Evolutionary conservation across 2,797 vertebrate genomes (phyloP), one percentile per base, ranked within the genome.

Genomic region (Balearica regulorum): DNA sequence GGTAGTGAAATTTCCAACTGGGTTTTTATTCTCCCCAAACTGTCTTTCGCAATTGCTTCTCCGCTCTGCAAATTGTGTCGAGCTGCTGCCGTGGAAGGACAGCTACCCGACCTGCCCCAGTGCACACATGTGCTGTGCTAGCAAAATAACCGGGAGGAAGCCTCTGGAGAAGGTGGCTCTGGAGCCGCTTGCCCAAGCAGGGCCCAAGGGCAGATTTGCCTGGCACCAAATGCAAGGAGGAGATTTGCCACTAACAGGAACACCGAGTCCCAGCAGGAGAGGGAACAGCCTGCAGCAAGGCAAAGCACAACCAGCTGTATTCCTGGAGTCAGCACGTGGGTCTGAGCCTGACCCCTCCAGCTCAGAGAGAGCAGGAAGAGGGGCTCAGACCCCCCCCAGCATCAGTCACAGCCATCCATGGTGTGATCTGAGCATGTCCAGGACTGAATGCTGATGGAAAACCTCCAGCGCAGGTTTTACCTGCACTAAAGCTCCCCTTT

Each of bases 1-100:
- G 78, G 94, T 65, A 87, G 49, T 58, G 75, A 92, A 65, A 83
- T 87, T 93, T 95, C 94, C 93, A 80, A 55, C 61, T 19, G 75
- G 33, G 75, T 20, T 87, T 90, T 87, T 61, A 8, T 95, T 94
- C 75, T 69, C 83, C 54, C 60, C 65, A 55, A 92, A 61, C 10
- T 14, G 19, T 53, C 92, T 94, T 95, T 87, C 2, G 1, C 78
- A 92, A 71, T 33, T 0, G 0, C 33, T 71, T 29, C 28, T 29
- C 64, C 4, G 6, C 81, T 79, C 78, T 48, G 75, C 1, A 35
- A 69, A 39, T 17, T 24, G 46, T 29, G 48, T 37, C 0, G 3
- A 62, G 60, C 70, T 49, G 60, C 43, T 84, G 43, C 71, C 81
- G 64, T 7, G 5, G 33, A 51, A 21, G 19, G 73, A 91, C 46